Evolutionary conservation across 1,140 invertebrate species (phyloP), one percentile per base, ranked within the genome.

Genomic region (Hypothenemus hampei): DNA sequence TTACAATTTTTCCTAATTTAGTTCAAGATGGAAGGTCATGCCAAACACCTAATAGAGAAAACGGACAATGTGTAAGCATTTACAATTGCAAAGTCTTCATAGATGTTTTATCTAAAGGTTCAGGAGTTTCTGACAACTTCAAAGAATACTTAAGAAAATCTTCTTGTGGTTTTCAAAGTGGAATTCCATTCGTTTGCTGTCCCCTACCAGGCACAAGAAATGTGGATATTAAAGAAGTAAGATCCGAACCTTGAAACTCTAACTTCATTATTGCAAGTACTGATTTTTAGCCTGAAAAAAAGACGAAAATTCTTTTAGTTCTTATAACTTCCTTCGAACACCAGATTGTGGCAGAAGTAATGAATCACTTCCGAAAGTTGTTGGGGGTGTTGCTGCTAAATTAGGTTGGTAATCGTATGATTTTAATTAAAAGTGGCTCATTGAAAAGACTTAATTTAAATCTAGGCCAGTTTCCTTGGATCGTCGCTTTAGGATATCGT

Each of bases 391-490:
- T 3, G 65, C 66, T 1, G 71, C 72, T 2, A 69, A 69, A 21
- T 64, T 69, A 31, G 66, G 62, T 64, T 47, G 48, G 24, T 41
- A 13, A 10, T 20, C 40, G 13, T 35, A 11, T 22, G 11, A 19
- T 58, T 31, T 19, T 26, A 20, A 40, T 6, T 0, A 37, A 7
- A 26, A 48, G 6, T 31, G 16, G 6, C 13, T 1, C 11, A n/a
- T 2, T 3, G 11, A 18, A 39, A 23, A 29, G 19, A 26, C 2
- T 11, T 47, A 15, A 22, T 33, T n/a, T n/a, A 11, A 52, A 22
- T 48, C 3, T 50, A 82, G 81, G 83, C 31, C 77, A 80, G 16
- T 86, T 84, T 78, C 85, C 86, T 1, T 89, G 85, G 84, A 77
- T 87, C 44, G 79, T 80, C 0, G 78, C 80, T 2, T 71, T 89